phyloP scores from a whole-genome alignment of 2,797 vertebrate genomes.

The Dipus sagitta region DNA sequence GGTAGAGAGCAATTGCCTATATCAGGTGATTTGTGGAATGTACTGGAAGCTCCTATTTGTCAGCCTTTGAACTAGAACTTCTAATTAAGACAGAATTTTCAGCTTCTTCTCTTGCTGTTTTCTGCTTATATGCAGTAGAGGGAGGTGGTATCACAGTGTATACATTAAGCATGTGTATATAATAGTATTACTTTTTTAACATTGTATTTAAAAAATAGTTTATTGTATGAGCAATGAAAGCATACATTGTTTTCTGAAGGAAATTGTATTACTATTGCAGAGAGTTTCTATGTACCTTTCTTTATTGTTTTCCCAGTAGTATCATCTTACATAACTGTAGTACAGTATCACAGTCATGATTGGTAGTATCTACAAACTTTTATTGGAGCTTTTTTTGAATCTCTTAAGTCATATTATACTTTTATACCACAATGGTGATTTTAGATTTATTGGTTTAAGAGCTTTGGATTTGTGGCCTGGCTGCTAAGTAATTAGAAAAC shows the following conservation, averaged over 20 bases:
- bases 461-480: neutral
- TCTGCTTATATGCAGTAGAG: neutral
- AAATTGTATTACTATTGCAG: neutral
- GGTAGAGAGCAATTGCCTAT: neutral
- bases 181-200: neutral
- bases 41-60: neutral
- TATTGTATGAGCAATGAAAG: conserved; percentile 12
- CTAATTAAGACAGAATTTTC: neutral
- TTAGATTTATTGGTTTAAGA: conserved; percentile 32
- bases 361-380: neutral
- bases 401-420: conserved; percentile 1
- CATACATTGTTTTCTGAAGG: neutral
- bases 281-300: neutral
- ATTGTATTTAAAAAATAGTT: conserved; percentile 2
- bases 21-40: neutral
- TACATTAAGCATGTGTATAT: neutral
- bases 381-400: neutral
- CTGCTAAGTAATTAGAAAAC: conserved; percentile 32
- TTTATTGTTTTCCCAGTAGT: neutral
- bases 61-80: neutral
- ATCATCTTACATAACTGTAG: neutral
- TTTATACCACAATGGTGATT: neutral
- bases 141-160: neutral
- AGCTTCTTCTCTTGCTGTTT: neutral
- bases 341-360: neutral